Evolutionary conservation across 2,888 invertebrate genomes (phyloP).

Genomic region (Drosophila parthenogenetica): DNA sequence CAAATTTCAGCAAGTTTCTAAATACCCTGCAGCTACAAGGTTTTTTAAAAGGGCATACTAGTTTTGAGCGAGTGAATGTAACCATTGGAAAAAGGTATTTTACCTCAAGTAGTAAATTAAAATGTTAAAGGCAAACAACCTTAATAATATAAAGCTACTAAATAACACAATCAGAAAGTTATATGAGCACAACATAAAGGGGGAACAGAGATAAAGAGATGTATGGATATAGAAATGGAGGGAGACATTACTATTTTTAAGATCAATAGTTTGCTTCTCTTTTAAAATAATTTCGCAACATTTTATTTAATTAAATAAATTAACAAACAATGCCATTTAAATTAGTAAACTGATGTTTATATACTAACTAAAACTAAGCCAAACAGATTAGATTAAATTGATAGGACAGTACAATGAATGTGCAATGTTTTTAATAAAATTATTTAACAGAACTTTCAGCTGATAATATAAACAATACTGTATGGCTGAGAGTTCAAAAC

Average conservation of each 20-base stretch:
- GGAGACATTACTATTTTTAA: no score
- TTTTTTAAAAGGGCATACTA: slow-evolving; percentile 66
- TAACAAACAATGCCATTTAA: no score
- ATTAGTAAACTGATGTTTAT: no score
- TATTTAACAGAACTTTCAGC: slow-evolving; percentile 1
- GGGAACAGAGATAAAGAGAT: background rate
- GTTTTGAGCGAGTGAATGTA: slow-evolving; percentile 45
- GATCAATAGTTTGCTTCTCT: no score
- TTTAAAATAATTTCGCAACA: no score
- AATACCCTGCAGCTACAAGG: slow-evolving; percentile 68
- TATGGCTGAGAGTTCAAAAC: slow-evolving; percentile 12
- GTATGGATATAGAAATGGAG: no score
- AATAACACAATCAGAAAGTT: no score
- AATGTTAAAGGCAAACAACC: background rate
- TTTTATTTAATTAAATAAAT: no score
- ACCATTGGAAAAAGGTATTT: slow-evolving; percentile 20
- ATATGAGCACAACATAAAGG: no score
- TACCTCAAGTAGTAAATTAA: background rate
- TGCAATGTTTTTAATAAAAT: slow-evolving; percentile 33
- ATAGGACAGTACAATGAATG: background rate
- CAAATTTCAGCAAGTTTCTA: slow-evolving; percentile 37
- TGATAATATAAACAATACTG: slow-evolving; percentile 32
- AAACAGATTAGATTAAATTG: slow-evolving; percentile 1
- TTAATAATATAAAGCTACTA: background rate
- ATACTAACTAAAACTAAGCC: background rate